Evolutionary conservation across 64 coral and sea anemone genomes (phyloP).

Genomic region (Astreopora myriophthalma): DNA sequence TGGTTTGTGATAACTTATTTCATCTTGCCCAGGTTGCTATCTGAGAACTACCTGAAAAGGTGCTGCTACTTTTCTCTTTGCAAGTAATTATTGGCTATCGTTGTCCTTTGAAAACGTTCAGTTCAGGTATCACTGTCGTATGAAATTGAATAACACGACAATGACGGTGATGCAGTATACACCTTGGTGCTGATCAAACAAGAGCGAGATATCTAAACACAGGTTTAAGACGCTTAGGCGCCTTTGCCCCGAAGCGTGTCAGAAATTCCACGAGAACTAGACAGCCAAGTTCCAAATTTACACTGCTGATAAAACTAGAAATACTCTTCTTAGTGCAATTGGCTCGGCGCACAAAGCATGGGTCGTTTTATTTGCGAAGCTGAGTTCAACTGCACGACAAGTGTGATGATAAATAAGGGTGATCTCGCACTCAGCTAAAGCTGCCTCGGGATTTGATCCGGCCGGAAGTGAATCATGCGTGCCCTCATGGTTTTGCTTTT

Average conservation of each 20-base stretch:
- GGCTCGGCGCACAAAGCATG: not conserved
- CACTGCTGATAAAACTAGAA: not conserved
- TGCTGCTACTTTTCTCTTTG: too few relatives aligned
- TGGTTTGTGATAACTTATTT: too few relatives aligned
- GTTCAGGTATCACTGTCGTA: too few relatives aligned
- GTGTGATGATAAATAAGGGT: not conserved
- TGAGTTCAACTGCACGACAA: not conserved
- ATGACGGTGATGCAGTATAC: not conserved
- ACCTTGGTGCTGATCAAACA: not conserved
- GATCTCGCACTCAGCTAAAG: not conserved
- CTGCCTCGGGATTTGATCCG: not conserved
- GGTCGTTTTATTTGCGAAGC: not conserved
- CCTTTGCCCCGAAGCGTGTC: not conserved
- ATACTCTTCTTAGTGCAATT: not conserved
- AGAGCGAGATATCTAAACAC: not conserved
- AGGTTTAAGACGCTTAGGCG: not conserved
- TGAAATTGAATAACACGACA: not conserved
- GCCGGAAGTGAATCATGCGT: not conserved
- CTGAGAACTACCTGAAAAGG: too few relatives aligned
- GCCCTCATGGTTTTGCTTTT: conserved; percentile 33
- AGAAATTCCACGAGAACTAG: not conserved
- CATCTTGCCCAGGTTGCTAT: too few relatives aligned
- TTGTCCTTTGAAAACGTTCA: too few relatives aligned
- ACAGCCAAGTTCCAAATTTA: too few relatives aligned
- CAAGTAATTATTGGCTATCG: too few relatives aligned